phyloP scores from a whole-genome alignment of 2,113 vertebrate species.

The Podiceps cristatus region DNA sequence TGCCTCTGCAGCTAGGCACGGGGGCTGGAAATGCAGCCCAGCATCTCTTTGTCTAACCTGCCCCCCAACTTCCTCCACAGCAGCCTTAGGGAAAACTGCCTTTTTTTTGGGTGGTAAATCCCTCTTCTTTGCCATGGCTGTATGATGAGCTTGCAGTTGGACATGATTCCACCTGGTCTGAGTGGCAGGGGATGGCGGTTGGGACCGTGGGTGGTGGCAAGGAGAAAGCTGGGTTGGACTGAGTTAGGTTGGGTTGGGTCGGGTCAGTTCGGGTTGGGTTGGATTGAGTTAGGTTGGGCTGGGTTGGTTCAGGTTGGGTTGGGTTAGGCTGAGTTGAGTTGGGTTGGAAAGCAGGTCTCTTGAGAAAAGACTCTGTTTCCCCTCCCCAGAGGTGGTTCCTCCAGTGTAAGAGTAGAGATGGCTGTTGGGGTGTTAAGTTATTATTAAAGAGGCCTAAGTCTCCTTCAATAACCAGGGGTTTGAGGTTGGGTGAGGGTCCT shows the following conservation, averaged over 20 bases:
- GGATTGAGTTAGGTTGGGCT: neutral
- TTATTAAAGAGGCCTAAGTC: neutral
- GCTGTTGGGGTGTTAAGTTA: neutral
- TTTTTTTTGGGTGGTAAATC: neutral
- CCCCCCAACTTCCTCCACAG: rapidly evolving
- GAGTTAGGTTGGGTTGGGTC: neutral
- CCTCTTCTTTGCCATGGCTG: neutral
- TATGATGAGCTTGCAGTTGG: neutral
- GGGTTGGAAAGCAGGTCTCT: neutral
- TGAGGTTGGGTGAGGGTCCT: neutral
- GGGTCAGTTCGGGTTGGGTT: neutral
- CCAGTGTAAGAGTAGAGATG: neutral
- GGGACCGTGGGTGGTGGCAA: neutral
- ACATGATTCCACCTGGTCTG: neutral
- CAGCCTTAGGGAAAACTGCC: neutral
- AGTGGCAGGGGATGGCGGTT: rapidly evolving
- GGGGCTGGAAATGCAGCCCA: neutral
- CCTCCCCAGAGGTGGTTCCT: neutral
- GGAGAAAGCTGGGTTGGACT: neutral
- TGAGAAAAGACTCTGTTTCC: neutral
- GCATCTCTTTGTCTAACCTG: neutral
- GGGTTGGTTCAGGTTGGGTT: neutral
- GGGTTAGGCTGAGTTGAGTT: neutral
- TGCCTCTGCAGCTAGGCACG: neutral
- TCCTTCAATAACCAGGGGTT: neutral